Conservation (phyloP, 2,113 vertebrate species). For the Cairina moschata region DNA sequence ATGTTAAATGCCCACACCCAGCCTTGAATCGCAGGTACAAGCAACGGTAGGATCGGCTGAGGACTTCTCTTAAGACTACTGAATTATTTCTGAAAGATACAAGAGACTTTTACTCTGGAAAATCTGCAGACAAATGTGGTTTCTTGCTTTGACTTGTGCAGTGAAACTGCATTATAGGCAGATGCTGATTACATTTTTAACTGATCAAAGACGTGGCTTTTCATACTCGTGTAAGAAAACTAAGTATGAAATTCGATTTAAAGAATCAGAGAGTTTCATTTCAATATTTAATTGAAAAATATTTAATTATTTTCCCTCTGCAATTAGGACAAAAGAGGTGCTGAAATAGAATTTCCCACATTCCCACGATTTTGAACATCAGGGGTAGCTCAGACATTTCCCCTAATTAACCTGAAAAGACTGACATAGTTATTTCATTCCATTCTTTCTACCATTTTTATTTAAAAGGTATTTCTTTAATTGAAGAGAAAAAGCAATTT, state of each 20-base stretch:
- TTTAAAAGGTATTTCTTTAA: slow-evolving; percentile 26
- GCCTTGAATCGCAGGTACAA: background rate
- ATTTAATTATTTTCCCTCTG: background rate
- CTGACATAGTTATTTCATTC: background rate
- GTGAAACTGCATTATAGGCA: background rate
- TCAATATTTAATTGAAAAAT: slow-evolving; percentile 27
- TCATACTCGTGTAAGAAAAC: background rate
- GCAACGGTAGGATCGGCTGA: background rate
- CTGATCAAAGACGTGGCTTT: background rate
- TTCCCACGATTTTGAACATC: background rate
- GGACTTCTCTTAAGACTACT: background rate
- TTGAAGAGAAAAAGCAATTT: slow-evolving; percentile 33
- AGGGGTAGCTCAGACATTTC: background rate
- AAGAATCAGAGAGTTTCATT: background rate
- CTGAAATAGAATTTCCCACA: slow-evolving; percentile 5
- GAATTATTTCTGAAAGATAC: background rate
- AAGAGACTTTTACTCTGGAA: background rate
- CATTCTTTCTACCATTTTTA: background rate
- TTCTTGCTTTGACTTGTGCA: background rate
- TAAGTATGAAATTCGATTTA: background rate
- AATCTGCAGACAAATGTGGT: background rate
- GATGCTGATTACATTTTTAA: background rate
- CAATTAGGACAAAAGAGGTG: background rate
- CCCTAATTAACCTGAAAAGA: slow-evolving; percentile 1
- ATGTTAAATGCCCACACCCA: background rate